Conservation (phyloP, 1,140 invertebrate genomes). For the Halictus rubicundus region DNA sequence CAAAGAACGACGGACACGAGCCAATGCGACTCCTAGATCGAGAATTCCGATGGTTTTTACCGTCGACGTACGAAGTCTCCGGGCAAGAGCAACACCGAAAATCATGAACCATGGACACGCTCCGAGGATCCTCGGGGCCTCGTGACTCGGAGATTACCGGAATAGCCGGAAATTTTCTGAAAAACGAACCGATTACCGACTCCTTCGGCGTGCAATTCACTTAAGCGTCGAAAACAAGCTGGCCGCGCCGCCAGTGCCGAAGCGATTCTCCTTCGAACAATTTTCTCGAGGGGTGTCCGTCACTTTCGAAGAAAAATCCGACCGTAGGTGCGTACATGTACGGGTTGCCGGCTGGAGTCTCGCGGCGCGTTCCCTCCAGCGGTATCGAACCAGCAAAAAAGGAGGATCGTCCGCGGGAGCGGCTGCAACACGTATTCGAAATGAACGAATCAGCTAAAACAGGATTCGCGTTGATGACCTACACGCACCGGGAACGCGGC, state of each 20-base stretch:
- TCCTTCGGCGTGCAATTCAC: not conserved
- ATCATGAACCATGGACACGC: too few species aligned
- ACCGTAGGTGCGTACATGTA: too few species aligned
- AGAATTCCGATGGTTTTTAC: too few species aligned
- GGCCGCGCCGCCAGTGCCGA: not conserved
- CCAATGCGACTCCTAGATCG: constrained; percentile 2
- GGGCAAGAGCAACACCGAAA: too few species aligned
- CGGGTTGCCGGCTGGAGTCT: not conserved
- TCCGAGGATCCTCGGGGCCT: not conserved
- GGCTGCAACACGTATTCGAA: constrained; percentile 33
- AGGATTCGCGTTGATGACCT: constrained; percentile 30
- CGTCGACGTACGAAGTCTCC: too few species aligned
- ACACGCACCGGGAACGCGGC: constrained; percentile 18
- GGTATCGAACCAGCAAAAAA: not conserved
- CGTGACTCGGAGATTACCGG: not conserved
- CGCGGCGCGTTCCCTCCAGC: not conserved
- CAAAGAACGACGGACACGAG: constrained; percentile 35
- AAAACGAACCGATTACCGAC: not conserved
- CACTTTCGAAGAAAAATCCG: constrained; percentile 1
- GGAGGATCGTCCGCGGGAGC: constrained; percentile 7
- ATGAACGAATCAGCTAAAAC: constrained; percentile 30
- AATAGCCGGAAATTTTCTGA: not conserved
- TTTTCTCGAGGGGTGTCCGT: constrained; percentile 2
- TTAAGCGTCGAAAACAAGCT: not conserved
- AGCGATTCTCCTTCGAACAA: constrained; percentile 3